Percentiles rank a stretch among this genome's conserved stretches.
phyloP scores from a whole-genome alignment of 2,888 invertebrate species.

The Pristionchus arcanus region DNA sequence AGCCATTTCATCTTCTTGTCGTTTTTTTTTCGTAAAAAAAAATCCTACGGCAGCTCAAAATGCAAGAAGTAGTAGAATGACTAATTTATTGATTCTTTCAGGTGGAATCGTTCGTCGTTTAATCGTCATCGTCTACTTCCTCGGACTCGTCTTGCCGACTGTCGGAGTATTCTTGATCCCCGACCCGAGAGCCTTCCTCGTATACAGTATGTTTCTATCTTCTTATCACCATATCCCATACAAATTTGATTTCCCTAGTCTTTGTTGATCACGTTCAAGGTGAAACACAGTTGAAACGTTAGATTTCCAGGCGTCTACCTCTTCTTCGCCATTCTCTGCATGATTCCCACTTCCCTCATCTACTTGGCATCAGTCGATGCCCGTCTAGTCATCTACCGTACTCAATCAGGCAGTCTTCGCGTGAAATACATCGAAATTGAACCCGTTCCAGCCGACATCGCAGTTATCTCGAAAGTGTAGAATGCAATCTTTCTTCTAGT shows the following conservation, averaged over 20 bases:
- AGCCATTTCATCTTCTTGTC: background rate
- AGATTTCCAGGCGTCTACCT: background rate
- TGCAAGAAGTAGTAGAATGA: no score
- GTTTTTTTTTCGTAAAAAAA: background rate
- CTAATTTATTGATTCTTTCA: background rate
- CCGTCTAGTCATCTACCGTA: background rate
- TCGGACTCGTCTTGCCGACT: background rate
- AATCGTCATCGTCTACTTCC: background rate
- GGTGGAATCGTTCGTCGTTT: background rate
- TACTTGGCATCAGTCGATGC: background rate
- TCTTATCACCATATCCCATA: background rate
- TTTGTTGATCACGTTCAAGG: no score
- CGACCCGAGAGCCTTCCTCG: background rate
- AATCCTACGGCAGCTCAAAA: no score
- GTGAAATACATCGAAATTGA: slow-evolving; percentile 10
- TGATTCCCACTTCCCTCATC: slow-evolving; percentile 1
- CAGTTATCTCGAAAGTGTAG: background rate
- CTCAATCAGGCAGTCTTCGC: background rate
- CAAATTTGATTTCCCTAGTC: no score
- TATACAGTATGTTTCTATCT: background rate
- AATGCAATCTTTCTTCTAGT: background rate
- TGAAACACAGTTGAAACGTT: background rate
- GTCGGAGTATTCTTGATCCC: background rate
- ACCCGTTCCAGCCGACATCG: background rate
- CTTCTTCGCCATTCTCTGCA: slow-evolving; percentile 14